A percentile compares a stretch with the other conserved stretches of the same genome.
Evolutionary conservation across 37 sponge, comb jelly and placozoan genomes (phyloP).

Genomic region (Amphimedon queenslandica): DNA sequence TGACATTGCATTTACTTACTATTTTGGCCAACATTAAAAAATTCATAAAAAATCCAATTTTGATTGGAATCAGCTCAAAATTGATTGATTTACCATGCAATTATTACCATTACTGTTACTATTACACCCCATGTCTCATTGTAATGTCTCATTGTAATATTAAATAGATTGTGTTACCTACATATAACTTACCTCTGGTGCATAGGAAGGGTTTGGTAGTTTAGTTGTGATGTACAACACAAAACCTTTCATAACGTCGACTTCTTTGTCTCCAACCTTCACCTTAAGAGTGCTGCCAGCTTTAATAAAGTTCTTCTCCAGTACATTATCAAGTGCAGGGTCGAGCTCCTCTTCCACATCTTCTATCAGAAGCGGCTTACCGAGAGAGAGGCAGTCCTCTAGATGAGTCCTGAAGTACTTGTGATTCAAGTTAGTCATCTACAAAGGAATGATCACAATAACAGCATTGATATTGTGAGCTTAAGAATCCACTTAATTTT

Average conservation of each 20-base stretch:
- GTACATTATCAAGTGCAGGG: slow-evolving; percentile 96
- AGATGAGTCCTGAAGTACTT: slow-evolving; percentile 94
- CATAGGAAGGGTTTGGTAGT: slow-evolving; percentile 95
- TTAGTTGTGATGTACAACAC: slow-evolving; percentile 98
- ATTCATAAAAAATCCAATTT: too few relatives aligned
- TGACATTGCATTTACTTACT: too few relatives aligned
- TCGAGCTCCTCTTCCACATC: slow-evolving; percentile 98
- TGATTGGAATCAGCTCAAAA: too few relatives aligned
- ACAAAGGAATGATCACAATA: not conserved
- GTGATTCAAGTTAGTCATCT: slow-evolving; percentile 90
- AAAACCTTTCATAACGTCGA: slow-evolving; percentile 99
- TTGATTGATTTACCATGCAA: too few relatives aligned
- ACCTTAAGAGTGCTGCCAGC: slow-evolving; percentile 88
- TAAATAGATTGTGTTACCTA: not conserved
- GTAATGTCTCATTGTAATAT: too few relatives aligned
- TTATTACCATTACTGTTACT: too few relatives aligned
- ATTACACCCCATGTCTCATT: too few relatives aligned
- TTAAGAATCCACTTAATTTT: too few relatives aligned
- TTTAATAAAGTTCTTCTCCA: slow-evolving; percentile 99
- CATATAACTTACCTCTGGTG: slow-evolving; percentile 84
- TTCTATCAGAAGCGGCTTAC: slow-evolving; percentile 93
- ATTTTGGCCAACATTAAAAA: too few relatives aligned
- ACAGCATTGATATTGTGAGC: not conserved
- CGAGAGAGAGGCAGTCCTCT: slow-evolving; percentile 96
- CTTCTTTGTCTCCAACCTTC: slow-evolving; percentile 99